Conservation (phyloP, 2,888 invertebrate species). For the Meiosimyza platycephala region DNA sequence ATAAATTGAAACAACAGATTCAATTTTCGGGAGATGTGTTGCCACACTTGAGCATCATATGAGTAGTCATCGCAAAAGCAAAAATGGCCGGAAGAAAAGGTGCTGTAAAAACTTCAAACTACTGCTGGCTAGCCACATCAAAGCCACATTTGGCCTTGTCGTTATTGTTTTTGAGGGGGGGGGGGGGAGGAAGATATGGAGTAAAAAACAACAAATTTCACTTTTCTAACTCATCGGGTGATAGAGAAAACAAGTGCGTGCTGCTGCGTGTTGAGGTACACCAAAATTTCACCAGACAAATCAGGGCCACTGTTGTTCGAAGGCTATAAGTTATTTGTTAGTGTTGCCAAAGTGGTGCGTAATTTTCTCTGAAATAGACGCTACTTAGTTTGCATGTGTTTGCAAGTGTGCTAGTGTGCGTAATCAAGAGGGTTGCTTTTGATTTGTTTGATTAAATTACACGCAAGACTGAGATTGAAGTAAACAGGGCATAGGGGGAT, state of each 20-base stretch:
- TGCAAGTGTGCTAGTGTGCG: background rate
- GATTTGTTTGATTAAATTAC: constrained; percentile 48
- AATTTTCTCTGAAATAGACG: background rate
- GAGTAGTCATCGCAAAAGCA: no score
- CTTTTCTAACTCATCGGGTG: background rate
- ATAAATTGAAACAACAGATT: no score
- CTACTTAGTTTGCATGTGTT: constrained; percentile 3
- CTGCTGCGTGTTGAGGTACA: constrained; percentile 23
- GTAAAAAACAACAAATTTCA: background rate
- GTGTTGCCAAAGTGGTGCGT: constrained; percentile 11
- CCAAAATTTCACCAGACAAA: constrained; percentile 22
- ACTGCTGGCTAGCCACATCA: constrained; percentile 15
- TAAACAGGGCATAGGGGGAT: background rate
- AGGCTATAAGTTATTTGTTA: constrained; percentile 21
- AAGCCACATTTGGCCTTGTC: constrained; percentile 30
- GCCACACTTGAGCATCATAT: no score
- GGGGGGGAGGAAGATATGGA: no score
- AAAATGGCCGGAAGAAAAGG: no score
- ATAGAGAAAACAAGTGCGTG: background rate
- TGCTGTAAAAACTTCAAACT: background rate
- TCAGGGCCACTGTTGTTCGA: constrained; percentile 7
- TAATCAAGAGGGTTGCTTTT: constrained; percentile 36
- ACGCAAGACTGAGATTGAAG: constrained; percentile 33
- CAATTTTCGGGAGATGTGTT: no score
- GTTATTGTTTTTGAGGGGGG: background rate